These are phyloP conservation scores for Gibbula magus DNA, from an alignment of 2,888 invertebrate genomes.

Conservation along the genomic window DNA sequence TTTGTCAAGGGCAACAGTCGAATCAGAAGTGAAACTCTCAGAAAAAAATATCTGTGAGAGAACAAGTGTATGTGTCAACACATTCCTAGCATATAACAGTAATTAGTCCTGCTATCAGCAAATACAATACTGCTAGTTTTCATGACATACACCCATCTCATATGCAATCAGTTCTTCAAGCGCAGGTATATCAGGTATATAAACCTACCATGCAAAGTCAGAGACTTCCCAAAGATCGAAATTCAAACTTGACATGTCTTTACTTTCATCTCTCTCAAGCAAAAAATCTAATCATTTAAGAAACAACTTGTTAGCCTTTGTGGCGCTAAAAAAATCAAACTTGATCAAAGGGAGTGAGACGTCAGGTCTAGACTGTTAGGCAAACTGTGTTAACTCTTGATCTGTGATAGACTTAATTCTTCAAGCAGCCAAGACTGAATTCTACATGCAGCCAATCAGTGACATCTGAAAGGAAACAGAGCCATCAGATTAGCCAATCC, in stretches of 20 bases:
- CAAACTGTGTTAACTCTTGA: neutral
- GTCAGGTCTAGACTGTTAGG: neutral
- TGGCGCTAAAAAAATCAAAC: neutral
- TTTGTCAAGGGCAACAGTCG: too few species aligned
- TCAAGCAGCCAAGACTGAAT: neutral
- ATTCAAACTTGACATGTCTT: neutral
- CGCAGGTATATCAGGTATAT: too few species aligned
- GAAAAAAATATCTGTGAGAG: too few species aligned
- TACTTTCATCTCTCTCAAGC: neutral
- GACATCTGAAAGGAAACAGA: neutral
- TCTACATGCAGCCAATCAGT: neutral
- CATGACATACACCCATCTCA: too few species aligned
- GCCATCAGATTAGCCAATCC: neutral
- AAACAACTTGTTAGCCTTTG: neutral
- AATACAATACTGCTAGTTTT: too few species aligned
- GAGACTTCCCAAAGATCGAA: too few species aligned
- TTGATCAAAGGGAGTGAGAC: neutral
- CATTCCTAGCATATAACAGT: too few species aligned
- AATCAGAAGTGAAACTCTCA: too few species aligned
- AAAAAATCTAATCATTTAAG: neutral
- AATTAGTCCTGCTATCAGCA: too few species aligned
- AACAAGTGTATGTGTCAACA: too few species aligned
- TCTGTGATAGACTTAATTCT: neutral
- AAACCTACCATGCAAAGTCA: too few species aligned
- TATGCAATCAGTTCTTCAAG: too few species aligned